Base-by-base conservation (phyloP, 2,113 vertebrate genomes). In the Ailurus styani region DNA sequence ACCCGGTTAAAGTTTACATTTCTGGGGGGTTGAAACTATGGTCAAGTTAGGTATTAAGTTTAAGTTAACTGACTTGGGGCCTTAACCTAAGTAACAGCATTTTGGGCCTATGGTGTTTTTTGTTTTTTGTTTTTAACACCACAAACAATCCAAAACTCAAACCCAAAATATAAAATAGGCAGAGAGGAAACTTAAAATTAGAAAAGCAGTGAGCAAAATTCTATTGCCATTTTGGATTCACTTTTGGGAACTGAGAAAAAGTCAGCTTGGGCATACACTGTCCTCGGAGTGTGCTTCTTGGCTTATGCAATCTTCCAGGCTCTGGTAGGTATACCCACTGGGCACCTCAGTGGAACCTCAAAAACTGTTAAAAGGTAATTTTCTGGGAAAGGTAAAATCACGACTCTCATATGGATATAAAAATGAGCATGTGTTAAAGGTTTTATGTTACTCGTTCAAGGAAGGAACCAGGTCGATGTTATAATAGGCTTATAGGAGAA, bases 351-450 rank as follows among this genome's bases (percentile, higher is more conserved):
- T 42, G 57, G 42, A 91, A 78, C 37, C 40, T 66, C 54, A 27
- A 52, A 87, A 52, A 82, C 4, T 72, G 11, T 64, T 47, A 68
- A 88, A 90, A 75, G 77, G 6, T 27, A n/a, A 40, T 47, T 86
- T 97, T 94, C 73, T 68, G 42, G 47, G 68, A 93, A 82, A 75
- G 29, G n/a, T 62, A 93, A 90, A 82, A 77, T 57, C n/a, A 42
- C 17, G 8, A 81, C 6, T 85, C 57, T 82, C 78, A 47, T 25
- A 15, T 37, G 27, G 55, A n/a, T 86, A 82, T 82, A 90, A 85
- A 94, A 90, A 73, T 50, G n/a, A 82, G 13, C 17, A 42, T 68
- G 50, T 15, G 57, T 72, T 92, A 54, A 50, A 87, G 34, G 64
- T 83, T 90, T 95, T 73, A 64, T 72, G 95, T 85, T 84, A 78